Base-by-base conservation (phyloP, 2,888 invertebrate species). In the Phasia obesa region DNA sequence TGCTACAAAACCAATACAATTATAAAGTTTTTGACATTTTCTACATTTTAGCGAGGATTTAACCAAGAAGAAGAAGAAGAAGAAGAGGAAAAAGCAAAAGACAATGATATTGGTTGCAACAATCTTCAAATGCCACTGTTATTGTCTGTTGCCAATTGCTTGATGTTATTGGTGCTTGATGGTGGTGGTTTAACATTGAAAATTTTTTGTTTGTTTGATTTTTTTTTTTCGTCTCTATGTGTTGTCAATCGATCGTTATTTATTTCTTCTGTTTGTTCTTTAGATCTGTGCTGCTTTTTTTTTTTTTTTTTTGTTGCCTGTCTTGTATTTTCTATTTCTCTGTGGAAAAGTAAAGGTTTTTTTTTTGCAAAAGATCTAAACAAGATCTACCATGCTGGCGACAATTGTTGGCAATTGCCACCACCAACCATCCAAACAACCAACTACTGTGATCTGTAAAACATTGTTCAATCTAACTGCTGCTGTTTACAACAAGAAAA, bases 11-110 rank as follows among this genome's bases (percentile, higher is more conserved):
- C 60, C 71, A 60, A 62, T 59, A 76, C 83, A 83, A 79, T 79
- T 76, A 83, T 76, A 83, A 70, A 83, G 79, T 83, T 67, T 70
- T 79, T 83, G 83, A 83, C 79, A 83, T 83, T 79, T 74, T 71
- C 55, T n/a, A 35, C 77, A 70, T 77, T 77, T 70, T 70, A 60
- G 35, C 35, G 31, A 64, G 62, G 47, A 53, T 64, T 77, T 51
- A 31, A 69, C 23, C 60, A 11, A 49, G 4, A 69, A 69, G 35
- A 42, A 42, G n/a, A n/a, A n/a, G n/a, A n/a, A n/a, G n/a, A n/a
- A n/a, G n/a, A n/a, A n/a, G n/a, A n/a, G n/a, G n/a, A n/a, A n/a
- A n/a, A n/a, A n/a, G n/a, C n/a, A n/a, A n/a, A n/a, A n/a, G 62
- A 44, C 53, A 44, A 62, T 53, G 51, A 57, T 76, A 38, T 51